Base-by-base conservation (phyloP, 2,888 invertebrate genomes). In the Pseudanteris insignis region DNA sequence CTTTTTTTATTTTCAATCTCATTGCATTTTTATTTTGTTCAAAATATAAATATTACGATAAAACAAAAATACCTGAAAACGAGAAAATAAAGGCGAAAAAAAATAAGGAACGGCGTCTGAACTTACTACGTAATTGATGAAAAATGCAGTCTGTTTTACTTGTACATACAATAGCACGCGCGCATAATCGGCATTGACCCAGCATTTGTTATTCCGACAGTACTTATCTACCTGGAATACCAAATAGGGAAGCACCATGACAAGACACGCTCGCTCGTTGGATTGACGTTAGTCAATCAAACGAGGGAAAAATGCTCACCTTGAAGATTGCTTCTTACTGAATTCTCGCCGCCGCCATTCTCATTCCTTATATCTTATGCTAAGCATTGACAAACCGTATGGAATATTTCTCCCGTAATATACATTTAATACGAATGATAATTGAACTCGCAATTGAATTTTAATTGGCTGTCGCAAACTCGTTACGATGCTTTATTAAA, bases 201-300 rank as follows among this genome's bases (percentile, higher is more conserved):
- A 60, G 55, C 63, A 64, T 64, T 60, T 60, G 59, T 60, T 64
- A 60, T 60, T 63, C 63, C 55, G 73, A 72, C 72, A 73, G 75
- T 76, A 76, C 72, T 74, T 72, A 75, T 76, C 74, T 76, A 77
- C 76, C 74, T 75, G 69, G 76, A 74, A 77, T 77, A 77, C 77
- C 76, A 76, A 77, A 75, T 73, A 74, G 73, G 71, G 72, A 73
- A 70, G 61, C 71, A 69, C 68, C 67, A 61, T 69, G 73, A 69
- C 69, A 67, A 73, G 71, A 68, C 70, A 54, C 69, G 50, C 64
- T 68, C 68, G 68, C 67, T 69, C 67, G 65, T 66, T 77, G 76
- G 75, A 18, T 73, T 77, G 77, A 77, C 77, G 75, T 76, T 76
- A 76, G 76, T 76, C 77, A 76, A 77, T 77, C 76, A 76, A 76